A percentile compares a stretch with the other conserved stretches of the same genome.
Evolutionary conservation across 2,113 vertebrate species (phyloP).

Genomic region (Neolamprologus toae): DNA sequence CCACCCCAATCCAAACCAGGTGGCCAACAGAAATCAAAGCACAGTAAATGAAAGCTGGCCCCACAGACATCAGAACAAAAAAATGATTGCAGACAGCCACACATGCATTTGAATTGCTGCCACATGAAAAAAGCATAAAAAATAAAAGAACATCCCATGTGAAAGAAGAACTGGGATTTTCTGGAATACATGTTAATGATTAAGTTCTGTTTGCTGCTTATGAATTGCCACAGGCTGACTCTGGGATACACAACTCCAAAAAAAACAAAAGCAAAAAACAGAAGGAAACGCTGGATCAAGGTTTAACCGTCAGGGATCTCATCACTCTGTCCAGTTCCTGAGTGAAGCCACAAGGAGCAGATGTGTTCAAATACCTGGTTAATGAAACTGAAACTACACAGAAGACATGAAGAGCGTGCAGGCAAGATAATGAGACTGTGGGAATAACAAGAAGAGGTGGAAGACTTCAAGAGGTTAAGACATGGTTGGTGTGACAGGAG

Average conservation of each 20-base stretch:
- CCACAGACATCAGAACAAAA: background rate
- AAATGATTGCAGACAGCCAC: background rate
- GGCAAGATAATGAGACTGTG: background rate
- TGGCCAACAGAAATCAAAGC: background rate
- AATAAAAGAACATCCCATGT: background rate
- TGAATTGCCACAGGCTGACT: background rate
- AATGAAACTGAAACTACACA: background rate
- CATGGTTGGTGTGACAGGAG: background rate
- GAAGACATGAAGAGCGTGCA: background rate
- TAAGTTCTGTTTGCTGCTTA: background rate
- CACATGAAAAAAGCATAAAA: background rate
- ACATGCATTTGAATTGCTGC: background rate
- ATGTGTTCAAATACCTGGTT: background rate
- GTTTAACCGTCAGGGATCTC: background rate
- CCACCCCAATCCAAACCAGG: background rate
- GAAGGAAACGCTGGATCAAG: background rate
- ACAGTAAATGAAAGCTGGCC: background rate
- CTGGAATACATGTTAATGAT: background rate
- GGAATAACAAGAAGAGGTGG: background rate
- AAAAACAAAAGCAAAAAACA: background rate
- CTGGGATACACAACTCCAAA: background rate
- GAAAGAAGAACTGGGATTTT: background rate
- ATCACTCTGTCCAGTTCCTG: background rate
- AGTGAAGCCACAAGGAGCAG: background rate
- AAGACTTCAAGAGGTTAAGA: background rate